A percentile compares a stretch with the other conserved stretches of the same genome.
phyloP scores from a whole-genome alignment of 1,140 invertebrate species.

The Semibalanus balanoides region DNA sequence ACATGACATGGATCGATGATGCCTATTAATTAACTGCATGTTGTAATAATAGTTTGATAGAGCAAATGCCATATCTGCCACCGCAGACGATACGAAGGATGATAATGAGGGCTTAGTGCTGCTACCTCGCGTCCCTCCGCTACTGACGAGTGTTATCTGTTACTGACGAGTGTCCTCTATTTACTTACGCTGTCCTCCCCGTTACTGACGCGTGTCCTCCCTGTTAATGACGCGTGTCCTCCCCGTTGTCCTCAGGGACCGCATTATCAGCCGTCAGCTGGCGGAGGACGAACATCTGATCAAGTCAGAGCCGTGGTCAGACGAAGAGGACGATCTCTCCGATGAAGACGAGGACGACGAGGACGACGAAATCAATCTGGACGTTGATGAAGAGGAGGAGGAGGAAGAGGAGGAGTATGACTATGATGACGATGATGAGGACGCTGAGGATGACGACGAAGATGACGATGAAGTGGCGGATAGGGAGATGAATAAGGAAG shows the following conservation, averaged over 20 bases:
- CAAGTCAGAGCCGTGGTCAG: neutral
- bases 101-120: no score
- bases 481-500: neutral
- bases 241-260: neutral
- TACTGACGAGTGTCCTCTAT: no score
- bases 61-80: no score
- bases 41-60: no score
- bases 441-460: neutral
- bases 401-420: neutral
- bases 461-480: neutral
- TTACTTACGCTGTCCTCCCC: no score
- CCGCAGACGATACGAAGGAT: no score
- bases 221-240: no score
- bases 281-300: neutral
- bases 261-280: neutral
- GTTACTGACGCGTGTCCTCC: no score
- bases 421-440: neutral
- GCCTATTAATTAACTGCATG: no score
- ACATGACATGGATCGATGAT: no score
- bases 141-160: no score
- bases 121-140: no score
- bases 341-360: neutral
- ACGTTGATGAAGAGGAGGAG: neutral
- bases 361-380: neutral
- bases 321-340: neutral